Percentiles rank a stretch among this genome's conserved stretches.
Conservation (phyloP, 2,888 invertebrate genomes). For the Thereva nobilitata region DNA sequence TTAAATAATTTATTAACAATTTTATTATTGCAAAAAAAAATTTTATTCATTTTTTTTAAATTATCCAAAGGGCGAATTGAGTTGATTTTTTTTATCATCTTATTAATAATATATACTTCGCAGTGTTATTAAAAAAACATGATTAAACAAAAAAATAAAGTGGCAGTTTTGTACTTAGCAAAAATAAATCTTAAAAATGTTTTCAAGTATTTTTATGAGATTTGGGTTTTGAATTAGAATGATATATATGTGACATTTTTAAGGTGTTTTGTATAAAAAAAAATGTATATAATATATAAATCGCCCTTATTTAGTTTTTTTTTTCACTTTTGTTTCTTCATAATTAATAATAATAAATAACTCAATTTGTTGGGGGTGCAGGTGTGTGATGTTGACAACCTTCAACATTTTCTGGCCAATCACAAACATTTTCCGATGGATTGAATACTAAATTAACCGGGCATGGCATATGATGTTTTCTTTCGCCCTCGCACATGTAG, state of each 20-base stretch:
- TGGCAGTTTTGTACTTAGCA: too few relatives aligned
- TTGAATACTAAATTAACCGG: constrained; percentile 92
- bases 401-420: constrained; percentile 95
- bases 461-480: constrained; percentile 95
- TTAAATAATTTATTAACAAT: constrained; percentile 37
- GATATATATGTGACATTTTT: too few relatives aligned
- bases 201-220: too few relatives aligned
- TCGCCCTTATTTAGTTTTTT: constrained; percentile 2
- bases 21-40: neutral
- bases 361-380: constrained; percentile 61
- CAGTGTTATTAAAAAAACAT: too few relatives aligned
- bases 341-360: constrained; percentile 2
- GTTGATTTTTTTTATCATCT: neutral
- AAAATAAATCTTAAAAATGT: too few relatives aligned
- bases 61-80: constrained; percentile 8
- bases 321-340: neutral
- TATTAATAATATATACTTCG: too few relatives aligned
- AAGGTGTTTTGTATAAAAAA: too few relatives aligned
- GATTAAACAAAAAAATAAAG: too few relatives aligned
- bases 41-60: too few relatives aligned
- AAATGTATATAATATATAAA: neutral
- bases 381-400: constrained; percentile 76
- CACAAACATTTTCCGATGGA: constrained; percentile 89
- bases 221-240: too few relatives aligned
- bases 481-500: constrained; percentile 94